Base-by-base conservation (phyloP, 2,888 invertebrate species). In the Epinotia bilunana region DNA sequence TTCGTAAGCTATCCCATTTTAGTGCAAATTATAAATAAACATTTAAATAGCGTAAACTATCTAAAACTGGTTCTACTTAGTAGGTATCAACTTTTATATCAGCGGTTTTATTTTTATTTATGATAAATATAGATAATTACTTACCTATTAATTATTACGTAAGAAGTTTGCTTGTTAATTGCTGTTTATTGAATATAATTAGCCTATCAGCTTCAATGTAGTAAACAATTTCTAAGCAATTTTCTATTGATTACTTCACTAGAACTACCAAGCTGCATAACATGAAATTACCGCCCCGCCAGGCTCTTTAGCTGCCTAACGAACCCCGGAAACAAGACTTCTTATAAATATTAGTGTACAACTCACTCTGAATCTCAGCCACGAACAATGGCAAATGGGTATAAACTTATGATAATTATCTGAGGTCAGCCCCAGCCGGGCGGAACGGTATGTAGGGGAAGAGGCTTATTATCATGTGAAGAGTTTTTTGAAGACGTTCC, bases 401-500 rank as follows among this genome's bases (percentile, higher is more conserved):
- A 90, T 90, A 90, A 89, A 89, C 86, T 88, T 87, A 86, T 85
- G 91, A 91, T 93, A 90, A 93, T 92, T 91, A 91, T 92, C 90
- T 86, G 90, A 91, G 93, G 92, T 92, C 91, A 87, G 73, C 84
- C 78, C 85, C 91, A 87, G 80, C 91, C 82, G 86, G 82, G 90
- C 90, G 90, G 91, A 93, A 93, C 92, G 90, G 84, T 89, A 90
- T 92, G 91, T 88, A 85, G 90, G 91, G 91, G 91, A 89, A 88
- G 86, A 84, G 86, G 84, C 39, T 87, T 91, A 88, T 87, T 89
- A 90, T 90, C 92, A 94, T 94, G 93, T 92, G 93, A 94, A 93
- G 93, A 94, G 80, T 86, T 75, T 91, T 92, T 91, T 88, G 87
- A 92, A 92, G 92, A 91, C 90, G 91, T 93, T 94, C 93, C 93